phyloP scores from a whole-genome alignment of 2,888 invertebrate genomes.

The Leptogaster cylindrica region DNA sequence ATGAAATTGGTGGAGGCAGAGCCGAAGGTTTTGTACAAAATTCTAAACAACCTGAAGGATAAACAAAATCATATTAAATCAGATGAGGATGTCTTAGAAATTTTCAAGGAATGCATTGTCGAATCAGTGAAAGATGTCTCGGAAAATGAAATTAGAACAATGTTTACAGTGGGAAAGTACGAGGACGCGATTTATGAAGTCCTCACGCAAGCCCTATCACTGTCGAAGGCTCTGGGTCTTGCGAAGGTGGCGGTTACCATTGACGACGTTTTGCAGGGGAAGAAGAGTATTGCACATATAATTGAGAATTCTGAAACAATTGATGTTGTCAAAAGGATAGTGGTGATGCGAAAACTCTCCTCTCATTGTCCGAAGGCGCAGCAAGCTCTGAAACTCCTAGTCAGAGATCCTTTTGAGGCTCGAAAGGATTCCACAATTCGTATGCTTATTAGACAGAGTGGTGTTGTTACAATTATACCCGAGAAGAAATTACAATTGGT shows the following conservation, averaged over 20 bases:
- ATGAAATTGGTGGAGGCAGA: slow-evolving; percentile 45
- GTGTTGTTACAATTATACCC: slow-evolving; percentile 72
- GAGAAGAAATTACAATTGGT: slow-evolving; percentile 67
- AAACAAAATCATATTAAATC: slow-evolving; percentile 14
- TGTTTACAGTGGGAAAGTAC: slow-evolving; percentile 45
- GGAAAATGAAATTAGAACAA: slow-evolving; percentile 54
- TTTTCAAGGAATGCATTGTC: slow-evolving; percentile 72
- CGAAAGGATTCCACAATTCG: slow-evolving; percentile 73
- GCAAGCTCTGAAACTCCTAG: slow-evolving; percentile 69
- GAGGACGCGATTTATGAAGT: slow-evolving; percentile 58
- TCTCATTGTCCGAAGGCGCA: slow-evolving; percentile 70
- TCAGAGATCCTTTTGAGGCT: slow-evolving; percentile 71
- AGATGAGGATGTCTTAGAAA: slow-evolving; percentile 66
- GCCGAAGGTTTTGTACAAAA: slow-evolving; percentile 55
- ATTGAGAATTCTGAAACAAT: slow-evolving; percentile 67
- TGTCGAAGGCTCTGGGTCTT: slow-evolving; percentile 74
- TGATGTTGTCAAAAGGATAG: slow-evolving; percentile 72
- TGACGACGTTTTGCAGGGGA: slow-evolving; percentile 40
- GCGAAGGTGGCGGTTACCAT: slow-evolving; percentile 48
- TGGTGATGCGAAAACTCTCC: slow-evolving; percentile 75
- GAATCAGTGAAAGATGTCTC: slow-evolving; percentile 70
- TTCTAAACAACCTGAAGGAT: slow-evolving; percentile 67
- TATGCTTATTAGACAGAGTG: slow-evolving; percentile 76
- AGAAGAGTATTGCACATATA: slow-evolving; percentile 65
- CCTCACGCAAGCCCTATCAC: slow-evolving; percentile 70